phyloP scores from a whole-genome alignment of 2,113 vertebrate species.

The Rhinogobius similis region DNA sequence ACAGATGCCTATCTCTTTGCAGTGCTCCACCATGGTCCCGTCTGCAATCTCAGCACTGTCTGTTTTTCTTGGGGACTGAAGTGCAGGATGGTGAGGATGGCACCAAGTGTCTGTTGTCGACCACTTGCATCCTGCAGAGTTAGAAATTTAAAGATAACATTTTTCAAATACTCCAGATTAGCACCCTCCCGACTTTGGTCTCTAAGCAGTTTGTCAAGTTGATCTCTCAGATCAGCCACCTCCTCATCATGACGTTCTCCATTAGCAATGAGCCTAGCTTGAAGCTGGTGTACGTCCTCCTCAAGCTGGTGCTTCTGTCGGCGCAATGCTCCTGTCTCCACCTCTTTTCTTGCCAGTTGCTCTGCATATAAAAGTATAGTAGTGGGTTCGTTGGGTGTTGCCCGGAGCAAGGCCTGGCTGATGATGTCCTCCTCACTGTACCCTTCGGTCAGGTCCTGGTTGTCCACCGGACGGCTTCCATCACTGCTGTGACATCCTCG shows the following conservation, averaged over 20 bases:
- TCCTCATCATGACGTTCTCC: conserved; percentile 82
- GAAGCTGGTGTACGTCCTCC: conserved; percentile 80
- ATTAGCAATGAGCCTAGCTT: conserved; percentile 75
- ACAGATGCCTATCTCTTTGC: conserved; percentile 72
- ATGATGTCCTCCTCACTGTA: conserved; percentile 75
- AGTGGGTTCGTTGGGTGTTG: conserved; percentile 78
- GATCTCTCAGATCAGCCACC: conserved; percentile 54
- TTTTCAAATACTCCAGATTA: conserved; percentile 97
- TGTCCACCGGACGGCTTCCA: neutral
- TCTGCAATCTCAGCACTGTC: conserved; percentile 76
- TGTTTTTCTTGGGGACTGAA: conserved; percentile 92
- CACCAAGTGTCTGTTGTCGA: conserved; percentile 89
- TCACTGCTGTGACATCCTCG: neutral
- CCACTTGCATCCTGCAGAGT: conserved; percentile 86
- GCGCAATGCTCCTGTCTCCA: conserved; percentile 79
- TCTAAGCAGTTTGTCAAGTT: conserved; percentile 80
- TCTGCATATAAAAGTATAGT: conserved; percentile 89
- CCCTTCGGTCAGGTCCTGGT: fast-evolving
- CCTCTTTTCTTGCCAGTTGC: conserved; percentile 90
- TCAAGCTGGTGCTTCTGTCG: conserved; percentile 86
- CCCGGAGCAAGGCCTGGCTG: conserved; percentile 75
- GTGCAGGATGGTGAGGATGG: conserved; percentile 91
- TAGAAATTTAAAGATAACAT: conserved; percentile 88
- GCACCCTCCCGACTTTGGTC: conserved; percentile 89
- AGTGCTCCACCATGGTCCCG: conserved; percentile 78